Evolutionary conservation across 2,113 vertebrate genomes (phyloP).

Genomic region (Osmerus eperlanus): DNA sequence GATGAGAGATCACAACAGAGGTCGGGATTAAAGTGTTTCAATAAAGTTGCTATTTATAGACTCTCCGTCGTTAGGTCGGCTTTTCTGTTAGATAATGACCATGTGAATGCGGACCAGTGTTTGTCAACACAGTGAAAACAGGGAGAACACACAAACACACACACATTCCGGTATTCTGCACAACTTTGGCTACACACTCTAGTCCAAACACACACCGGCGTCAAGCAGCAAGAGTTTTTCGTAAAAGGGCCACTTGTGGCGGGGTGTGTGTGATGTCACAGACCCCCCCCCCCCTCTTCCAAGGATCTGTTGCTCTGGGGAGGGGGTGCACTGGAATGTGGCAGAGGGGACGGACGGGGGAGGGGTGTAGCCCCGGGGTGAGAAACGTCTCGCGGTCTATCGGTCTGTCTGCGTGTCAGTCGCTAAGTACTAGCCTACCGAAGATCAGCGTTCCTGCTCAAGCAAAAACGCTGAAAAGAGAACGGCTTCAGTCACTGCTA

Average conservation of each 20-base stretch:
- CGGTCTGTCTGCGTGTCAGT: constrained; percentile 22
- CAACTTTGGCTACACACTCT: constrained; percentile 23
- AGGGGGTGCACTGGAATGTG: constrained; percentile 62
- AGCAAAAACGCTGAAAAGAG: not conserved
- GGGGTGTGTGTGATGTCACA: constrained; percentile 63
- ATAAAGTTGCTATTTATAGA: constrained; percentile 50
- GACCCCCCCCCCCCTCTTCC: constrained; percentile 46
- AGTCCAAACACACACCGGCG: not conserved
- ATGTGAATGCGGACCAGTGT: constrained; percentile 2
- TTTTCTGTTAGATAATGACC: constrained; percentile 34
- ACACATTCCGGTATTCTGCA: not conserved
- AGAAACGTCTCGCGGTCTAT: constrained; percentile 47
- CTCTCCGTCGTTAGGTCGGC: constrained; percentile 34
- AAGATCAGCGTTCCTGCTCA: not conserved
- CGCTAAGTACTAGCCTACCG: not conserved
- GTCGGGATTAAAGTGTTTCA: constrained; percentile 45
- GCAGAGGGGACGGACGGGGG: constrained; percentile 55
- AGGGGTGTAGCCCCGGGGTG: constrained; percentile 50
- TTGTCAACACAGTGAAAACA: constrained; percentile 21
- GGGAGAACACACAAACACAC: constrained; percentile 30
- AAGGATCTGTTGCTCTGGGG: constrained; percentile 32
- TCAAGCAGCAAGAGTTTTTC: too few species aligned
- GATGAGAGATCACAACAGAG: constrained; percentile 17
- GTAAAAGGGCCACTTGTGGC: constrained; percentile 47
- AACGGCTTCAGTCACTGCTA: too few species aligned